Evolutionary conservation across 2,888 invertebrate species (phyloP), one percentile per base, ranked within the genome.

Genomic region (Xestia sexstrigata): DNA sequence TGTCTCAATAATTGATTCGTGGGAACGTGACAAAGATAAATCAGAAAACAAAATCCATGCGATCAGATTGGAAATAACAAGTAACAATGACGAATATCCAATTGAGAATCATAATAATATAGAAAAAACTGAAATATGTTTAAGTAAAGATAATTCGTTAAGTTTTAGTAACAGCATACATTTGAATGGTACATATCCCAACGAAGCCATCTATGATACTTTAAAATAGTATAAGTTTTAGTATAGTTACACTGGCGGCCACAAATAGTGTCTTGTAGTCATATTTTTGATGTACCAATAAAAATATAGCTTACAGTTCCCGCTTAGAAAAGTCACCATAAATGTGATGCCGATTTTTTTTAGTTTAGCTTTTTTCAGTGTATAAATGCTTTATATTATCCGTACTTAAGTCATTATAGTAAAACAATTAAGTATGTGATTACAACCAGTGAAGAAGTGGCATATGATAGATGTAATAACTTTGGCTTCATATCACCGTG

Each of bases 121-220:
- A 89, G 95, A 95, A 71, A 91, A 90, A 84, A 92, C 93, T 58
- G 95, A 96, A 82, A 92, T 96, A 62, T 91, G 94, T 88, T 88
- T 95, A 88, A 94, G 94, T 92, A 96, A 96, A 93, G 95, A 96
- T 92, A 95, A 93, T 89, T 93, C 89, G 23, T 87, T 96, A 93
- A 96, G 96, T 92, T 96, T 96, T 94, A 96, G 96, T 88, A 96
- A 96, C 93, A 96, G 96, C 90, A 96, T 96, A 91, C 96, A 96
- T 92, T 94, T 96, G 91, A 96, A 96, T 95, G 96, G 96, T 95
- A 96, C 95, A 94, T 96, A 96, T 93, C 96, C 96, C 93, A 96
- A 93, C 95, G 96, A 96, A 93, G 96, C 96, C 95, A 96, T 96
- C 91, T 96, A 96, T 86, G 96, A 96, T 95, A 96, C 96, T 86